Percentiles rank a stretch among this genome's conserved stretches.
Conservation (phyloP, 2,113 vertebrate genomes). For the Carassius gibelio region DNA sequence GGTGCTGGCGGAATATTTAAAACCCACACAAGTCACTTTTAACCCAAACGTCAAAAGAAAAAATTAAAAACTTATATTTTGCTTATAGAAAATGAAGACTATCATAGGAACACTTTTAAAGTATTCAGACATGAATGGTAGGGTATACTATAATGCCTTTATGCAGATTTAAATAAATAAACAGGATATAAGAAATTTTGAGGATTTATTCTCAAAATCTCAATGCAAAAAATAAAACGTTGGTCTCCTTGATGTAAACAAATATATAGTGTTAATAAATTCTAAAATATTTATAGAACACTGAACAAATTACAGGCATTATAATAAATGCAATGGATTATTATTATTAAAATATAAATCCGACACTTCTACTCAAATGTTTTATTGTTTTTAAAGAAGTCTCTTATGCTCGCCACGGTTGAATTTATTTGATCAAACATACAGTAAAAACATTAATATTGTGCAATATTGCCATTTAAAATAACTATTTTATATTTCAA, state of each 20-base stretch:
- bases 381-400: not conserved
- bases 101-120: too few species aligned
- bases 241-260: not conserved
- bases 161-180: not conserved
- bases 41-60: not conserved
- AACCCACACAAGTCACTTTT: not conserved
- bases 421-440: not conserved
- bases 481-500: not conserved
- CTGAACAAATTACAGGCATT: not conserved
- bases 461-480: not conserved
- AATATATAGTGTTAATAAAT: not conserved
- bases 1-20: not conserved
- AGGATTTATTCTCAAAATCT: not conserved
- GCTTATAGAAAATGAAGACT: too few species aligned
- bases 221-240: not conserved
- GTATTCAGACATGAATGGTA: not conserved
- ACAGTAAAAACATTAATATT: not conserved
- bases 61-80: not conserved
- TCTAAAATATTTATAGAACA: not conserved
- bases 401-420: not conserved
- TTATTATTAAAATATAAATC: not conserved
- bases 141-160: not conserved
- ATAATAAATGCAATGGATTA: not conserved
- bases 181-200: not conserved
- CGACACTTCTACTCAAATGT: not conserved